A percentile compares a stretch with the other conserved stretches of the same genome.
phyloP scores from a whole-genome alignment of 2,113 vertebrate genomes.

The Fulica atra region DNA sequence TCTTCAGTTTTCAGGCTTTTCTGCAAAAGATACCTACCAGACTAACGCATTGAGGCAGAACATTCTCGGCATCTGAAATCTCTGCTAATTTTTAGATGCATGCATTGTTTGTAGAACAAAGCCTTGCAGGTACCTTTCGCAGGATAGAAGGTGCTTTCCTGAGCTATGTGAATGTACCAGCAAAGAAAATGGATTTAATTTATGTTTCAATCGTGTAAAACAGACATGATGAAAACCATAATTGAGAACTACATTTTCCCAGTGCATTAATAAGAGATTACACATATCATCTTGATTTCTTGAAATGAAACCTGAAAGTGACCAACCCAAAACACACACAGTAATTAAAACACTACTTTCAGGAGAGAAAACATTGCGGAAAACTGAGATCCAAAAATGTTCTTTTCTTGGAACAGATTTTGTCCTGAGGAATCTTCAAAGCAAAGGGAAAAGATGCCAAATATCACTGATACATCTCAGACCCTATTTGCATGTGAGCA shows the following conservation, averaged over 20 bases:
- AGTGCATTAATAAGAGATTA: background rate
- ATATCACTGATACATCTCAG: rapidly evolving
- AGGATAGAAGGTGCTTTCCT: background rate
- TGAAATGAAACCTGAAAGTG: background rate
- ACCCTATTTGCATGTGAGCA: rapidly evolving
- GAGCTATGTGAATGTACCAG: background rate
- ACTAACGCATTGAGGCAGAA: background rate
- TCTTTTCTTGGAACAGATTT: background rate
- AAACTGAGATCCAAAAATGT: background rate
- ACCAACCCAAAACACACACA: background rate
- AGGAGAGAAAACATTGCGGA: background rate
- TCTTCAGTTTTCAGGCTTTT: background rate
- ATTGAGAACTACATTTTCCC: background rate
- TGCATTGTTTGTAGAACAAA: background rate
- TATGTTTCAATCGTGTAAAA: background rate
- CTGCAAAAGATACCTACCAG: background rate
- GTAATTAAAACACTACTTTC: background rate
- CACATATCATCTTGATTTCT: background rate
- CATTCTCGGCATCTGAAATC: background rate
- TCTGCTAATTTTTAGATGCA: background rate
- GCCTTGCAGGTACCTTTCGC: background rate
- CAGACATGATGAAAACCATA: background rate
- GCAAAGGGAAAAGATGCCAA: background rate
- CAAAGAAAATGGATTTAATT: background rate
- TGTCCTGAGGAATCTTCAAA: background rate